Evolutionary conservation across 2,888 invertebrate genomes (phyloP), one percentile per base, ranked within the genome.

Genomic region (Ormyrus pomaceus): DNA sequence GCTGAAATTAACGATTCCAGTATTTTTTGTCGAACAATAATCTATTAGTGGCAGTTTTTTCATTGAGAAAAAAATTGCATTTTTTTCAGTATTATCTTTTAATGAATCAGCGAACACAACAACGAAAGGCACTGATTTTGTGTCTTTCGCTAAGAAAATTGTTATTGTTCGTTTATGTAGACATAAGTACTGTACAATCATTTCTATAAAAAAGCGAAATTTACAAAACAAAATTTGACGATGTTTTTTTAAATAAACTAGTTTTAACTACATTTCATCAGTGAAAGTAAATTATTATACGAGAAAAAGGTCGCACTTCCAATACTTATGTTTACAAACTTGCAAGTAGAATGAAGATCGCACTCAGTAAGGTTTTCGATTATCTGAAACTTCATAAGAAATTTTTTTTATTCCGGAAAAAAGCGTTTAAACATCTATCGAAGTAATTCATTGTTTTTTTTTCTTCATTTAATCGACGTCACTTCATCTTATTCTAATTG

Each of bases 41-140:
- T 46, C 53, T 34, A 45, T 72, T 51, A 70, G 59, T 69, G 56
- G 64, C 59, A 64, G 74, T 79, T 74, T 69, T 11, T 10, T 34
- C 34, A 34, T 34, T 62, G 50, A 68, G 51, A 79, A 73, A 34
- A 34, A 34, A 64, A 64, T 74, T 62, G 56, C 50, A 62, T 73
- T 62, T 34, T 51, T 7, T 13, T 58, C 53, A 34, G 55, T 66
- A 69, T 79, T 48, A 73, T 55, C 34, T 61, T 61, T 75, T 48
- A 50, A 58, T 53, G 55, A 73, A 79, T 46, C 51, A 50, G 51
- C 50, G 10, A 79, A 75, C 70, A 34, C 34, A 53, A 70, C 48
- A 55, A 69, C 70, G 62, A 59, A 79, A 79, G 79, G 79, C 79
- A 79, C 74, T 70, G 74, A 56, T 2, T 74, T 64, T 74, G 46